Evolutionary conservation across 2,113 vertebrate genomes (phyloP), one percentile per base, ranked within the genome.

Genomic region (Leptosomus discolor): DNA sequence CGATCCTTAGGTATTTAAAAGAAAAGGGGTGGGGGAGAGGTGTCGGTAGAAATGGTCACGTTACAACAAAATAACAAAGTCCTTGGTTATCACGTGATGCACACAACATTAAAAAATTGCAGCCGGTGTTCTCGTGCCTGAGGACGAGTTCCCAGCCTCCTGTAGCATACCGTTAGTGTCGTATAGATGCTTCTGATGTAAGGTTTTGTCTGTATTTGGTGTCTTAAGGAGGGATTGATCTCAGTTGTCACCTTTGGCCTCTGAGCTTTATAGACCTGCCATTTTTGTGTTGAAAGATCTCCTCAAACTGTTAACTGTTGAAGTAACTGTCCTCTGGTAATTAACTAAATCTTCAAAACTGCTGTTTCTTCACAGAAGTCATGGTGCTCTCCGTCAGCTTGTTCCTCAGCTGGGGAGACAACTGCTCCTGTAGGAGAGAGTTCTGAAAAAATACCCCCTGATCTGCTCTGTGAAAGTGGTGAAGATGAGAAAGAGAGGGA

Each of bases 391-490:
- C 86, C 71, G 2, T 95, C 96, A 14, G 36, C 73, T 73, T 34
- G 9, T 46, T 91, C 93, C 54, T 95, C 84, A 32, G 85, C 93
- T 67, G 96, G 79, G 23, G 93, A 95, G 20, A 78, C 16, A 83
- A 3, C 43, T n/a, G 37, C 36, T 36, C n/a, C 61, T 24, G 39
- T 15, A 6, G 63, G 16, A 23, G 61, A 65, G 32, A 22, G 8
- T 5, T 51, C 56, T 94, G 96, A 81, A 73, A 15, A 12, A 15
- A 50, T 4, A 22, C 3, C 61, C 10, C 56, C 16, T 11, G 69
- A 65, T 24, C 9, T 36, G 37, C 32, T 34, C 34, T 50, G 58
- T 48, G 87, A 73, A 76, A 85, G 67, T 19, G n/a, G 2, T 34
- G 87, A 90, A 15, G 92, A 88, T 36, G 88, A 97, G 34, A 73